Evolutionary conservation across 1,140 invertebrate species (phyloP), one percentile per base, ranked within the genome.

Genomic region (Cecropterus lyciades): DNA sequence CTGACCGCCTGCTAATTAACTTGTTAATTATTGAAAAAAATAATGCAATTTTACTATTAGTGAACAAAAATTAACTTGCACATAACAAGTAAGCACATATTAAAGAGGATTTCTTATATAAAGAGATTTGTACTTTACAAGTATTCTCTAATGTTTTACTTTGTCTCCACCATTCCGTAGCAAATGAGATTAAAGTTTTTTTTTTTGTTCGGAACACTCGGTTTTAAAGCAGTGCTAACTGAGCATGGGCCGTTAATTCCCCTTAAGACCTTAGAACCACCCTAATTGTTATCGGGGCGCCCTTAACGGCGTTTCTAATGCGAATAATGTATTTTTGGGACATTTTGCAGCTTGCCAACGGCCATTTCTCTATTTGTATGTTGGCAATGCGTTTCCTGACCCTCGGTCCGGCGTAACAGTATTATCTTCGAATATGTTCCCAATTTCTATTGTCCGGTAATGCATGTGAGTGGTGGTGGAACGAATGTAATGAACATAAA

Each of bases 241-340:
- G 59, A 46, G 73, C 75, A 75, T 77, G 82, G 76, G 59, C 77
- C 78, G 81, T 85, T 91, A 89, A 90, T 85, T 84, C 87, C 89
- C 80, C 75, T 84, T 88, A 85, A 87, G 82, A 77, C 77, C 77
- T 57, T 73, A 72, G 80, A 85, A 83, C 80, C 81, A 89, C 89
- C 87, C 86, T 92, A 90, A 92, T 91, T 91, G 87, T 90, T 88
- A 90, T 89, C 87, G 85, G 86, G 70, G 65, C 66, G 64, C 85
- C 85, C 87, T 84, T 90, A 90, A 90, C 88, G 84, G 85, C 84
- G 78, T 86, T 85, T 92, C 87, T 92, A 90, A 92, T 92, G 89
- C 86, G 77, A 66, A 84, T 92, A 92, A 92, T 92, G 87, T 90
- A 88, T 87, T 91, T 91, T 90, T 75, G 85, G 82, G 87, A 92